Evolutionary conservation across 2,888 invertebrate species (phyloP), one percentile per base, ranked within the genome.

Genomic region (Drosophila siamana): DNA sequence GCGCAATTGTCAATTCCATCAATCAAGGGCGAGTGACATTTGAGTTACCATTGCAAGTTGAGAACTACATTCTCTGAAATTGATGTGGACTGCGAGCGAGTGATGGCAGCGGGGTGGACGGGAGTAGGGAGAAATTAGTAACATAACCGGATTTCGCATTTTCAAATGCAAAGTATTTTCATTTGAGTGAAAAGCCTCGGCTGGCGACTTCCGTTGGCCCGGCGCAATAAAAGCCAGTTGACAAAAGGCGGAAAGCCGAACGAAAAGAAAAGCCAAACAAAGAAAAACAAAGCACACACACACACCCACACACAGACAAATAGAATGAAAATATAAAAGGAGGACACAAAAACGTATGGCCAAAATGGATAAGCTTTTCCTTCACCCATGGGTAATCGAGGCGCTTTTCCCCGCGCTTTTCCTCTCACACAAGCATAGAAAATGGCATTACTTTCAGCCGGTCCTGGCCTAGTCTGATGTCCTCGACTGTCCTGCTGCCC

Each of bases 1-100:
- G 71, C 73, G 56, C 89, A 80, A 71, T 88, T 86, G 84, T 88
- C 87, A 78, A 85, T 70, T 67, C 75, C 78, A 85, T 85, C 84
- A 85, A 88, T 85, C 89, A 88, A 76, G 16, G 36, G 46, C 15
- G 76, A 84, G 47, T 85, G 84, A 87, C 84, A 86, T 80, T 74
- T 62, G 69, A 77, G 81, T 69, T 70, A 60, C 68, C 85, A 61
- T 48, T 69, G 65, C 61, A 56, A 67, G 66, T 56, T 60, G 66
- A 70, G 76, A 74, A 59, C 75, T 82, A 66, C 61, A 63, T 65
- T 71, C 60, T 55, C 44, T 73, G 83, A 86, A 88, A 88, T 79
- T 86, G 86, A 79, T 75, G 73, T 56, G 55, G 64, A 74, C 26
- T 38, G 33, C 28, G 28, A 15, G 9, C 11, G 7, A 50, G 13